phyloP scores from a whole-genome alignment of 2,888 invertebrate genomes.

The Drosophila bunnanda region DNA sequence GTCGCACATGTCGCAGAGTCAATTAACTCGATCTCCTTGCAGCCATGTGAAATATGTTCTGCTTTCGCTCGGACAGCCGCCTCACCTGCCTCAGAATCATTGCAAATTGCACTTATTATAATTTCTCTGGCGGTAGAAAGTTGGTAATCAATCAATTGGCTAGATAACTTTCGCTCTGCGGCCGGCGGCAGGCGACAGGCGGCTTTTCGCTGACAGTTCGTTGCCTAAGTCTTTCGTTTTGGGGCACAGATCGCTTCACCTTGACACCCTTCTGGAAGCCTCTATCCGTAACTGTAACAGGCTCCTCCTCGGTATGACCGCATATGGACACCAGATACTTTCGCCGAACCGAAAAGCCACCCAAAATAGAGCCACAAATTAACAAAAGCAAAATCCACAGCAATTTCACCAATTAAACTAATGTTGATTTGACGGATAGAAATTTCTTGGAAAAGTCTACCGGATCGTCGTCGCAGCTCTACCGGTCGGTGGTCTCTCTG shows the following conservation, averaged over 20 bases:
- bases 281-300: not conserved
- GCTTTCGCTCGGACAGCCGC: conserved; percentile 61
- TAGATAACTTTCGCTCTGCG: conserved; percentile 75
- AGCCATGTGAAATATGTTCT: conserved; percentile 54
- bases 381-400: conserved; percentile 20
- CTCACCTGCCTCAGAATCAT: conserved; percentile 57
- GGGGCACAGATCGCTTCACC: conserved; percentile 3
- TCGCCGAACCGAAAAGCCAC: conserved; percentile 46
- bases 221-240: conserved; percentile 70
- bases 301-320: conserved; percentile 10
- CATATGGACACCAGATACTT: conserved; percentile 46
- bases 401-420: conserved; percentile 74
- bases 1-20: not conserved
- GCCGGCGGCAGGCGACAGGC: conserved; percentile 29
- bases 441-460: conserved; percentile 71
- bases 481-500: conserved; percentile 5
- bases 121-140: conserved; percentile 72
- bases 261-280: conserved; percentile 12
- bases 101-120: conserved; percentile 73
- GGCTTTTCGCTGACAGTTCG: conserved; percentile 54
- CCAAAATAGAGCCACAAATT: conserved; percentile 7
- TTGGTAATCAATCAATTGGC: conserved; percentile 66
- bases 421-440: conserved; percentile 60
- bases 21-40: conserved; percentile 30
- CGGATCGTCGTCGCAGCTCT: conserved; percentile 23